Evolutionary conservation across 53 echinoderm and acorn worm genomes (phyloP), one percentile per base, ranked within the genome.

Genomic region (Henricia sp.): DNA sequence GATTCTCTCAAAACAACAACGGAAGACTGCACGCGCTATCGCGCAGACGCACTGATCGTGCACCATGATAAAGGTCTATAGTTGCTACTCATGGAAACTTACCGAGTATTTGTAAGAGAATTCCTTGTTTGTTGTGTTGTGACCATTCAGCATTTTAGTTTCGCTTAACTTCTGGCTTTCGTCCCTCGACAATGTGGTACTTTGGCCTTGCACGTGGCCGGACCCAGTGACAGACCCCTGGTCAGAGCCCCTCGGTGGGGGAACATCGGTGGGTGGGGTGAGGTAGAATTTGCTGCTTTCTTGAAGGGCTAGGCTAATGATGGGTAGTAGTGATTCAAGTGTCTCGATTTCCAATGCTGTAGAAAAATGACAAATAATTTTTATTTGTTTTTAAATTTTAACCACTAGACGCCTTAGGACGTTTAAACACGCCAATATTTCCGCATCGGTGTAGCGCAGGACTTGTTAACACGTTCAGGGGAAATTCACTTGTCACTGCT

Each of bases 221-320:
- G 53, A 13, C 54, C 73, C 21, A 1, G 35, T 21, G 67, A 43
- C 70, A 70, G 48, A 67, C 37, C 67, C 67, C 37, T 38, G 20
- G 36, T 30, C 50, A 82, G 46, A 20, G 2, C 77, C 59, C 42
- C 30, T 10, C 50, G 34, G 4, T 38, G 65, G 54, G 53, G 83
- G 72, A 58, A 68, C 1, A 42, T 5, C 6, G 82, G 6, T 11
- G 16, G 53, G 64, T 44, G 17, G 82, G 48, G 83, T 68, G 34
- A 77, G 60, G 83, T 94, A 96, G 64, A 91, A 85, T 73, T 37
- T 76, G 54, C 82, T 91, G 76, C 94, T 94, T 44, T 94, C 86
- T 77, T 90, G 92, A n/a, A 94, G 71, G 0, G 94, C 85, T 26
- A 92, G 57, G 55, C 88, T 92, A 35, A 91, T 73, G 35, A 92